These are phyloP conservation scores for Tokudaia muenninki DNA, from an alignment of 2,797 vertebrate species.

Conservation along the genomic window DNA sequence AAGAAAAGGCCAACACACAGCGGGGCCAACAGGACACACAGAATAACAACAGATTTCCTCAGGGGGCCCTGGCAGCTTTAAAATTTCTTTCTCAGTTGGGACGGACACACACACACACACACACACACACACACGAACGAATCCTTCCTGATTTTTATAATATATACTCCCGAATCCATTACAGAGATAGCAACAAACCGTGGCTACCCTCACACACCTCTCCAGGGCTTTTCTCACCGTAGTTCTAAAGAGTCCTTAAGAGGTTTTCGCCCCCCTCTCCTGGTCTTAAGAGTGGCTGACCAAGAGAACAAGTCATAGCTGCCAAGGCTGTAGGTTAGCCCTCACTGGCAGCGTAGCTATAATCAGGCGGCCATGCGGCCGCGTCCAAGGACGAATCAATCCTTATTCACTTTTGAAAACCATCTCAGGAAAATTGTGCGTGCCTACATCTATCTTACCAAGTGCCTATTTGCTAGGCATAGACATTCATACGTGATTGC, in stretches of 20 bases:
- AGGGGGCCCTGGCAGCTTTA: neutral
- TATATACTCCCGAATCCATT: neutral
- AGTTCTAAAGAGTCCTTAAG: neutral
- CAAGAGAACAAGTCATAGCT: neutral
- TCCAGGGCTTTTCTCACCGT: neutral
- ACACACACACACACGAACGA: too few species aligned
- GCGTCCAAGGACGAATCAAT: neutral
- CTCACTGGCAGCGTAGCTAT: neutral
- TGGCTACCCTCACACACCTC: neutral
- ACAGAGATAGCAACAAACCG: neutral
- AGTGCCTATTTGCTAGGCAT: neutral
- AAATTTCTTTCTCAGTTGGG: neutral
- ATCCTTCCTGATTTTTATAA: neutral
- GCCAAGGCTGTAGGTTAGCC: neutral
- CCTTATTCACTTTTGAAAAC: neutral
- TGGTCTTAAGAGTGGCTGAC: neutral
- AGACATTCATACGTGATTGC: too few species aligned
- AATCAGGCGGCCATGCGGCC: neutral
- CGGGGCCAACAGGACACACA: neutral
- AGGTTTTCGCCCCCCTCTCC: accelerated
- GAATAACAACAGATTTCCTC: neutral
- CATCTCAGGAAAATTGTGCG: neutral
- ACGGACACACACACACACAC: neutral
- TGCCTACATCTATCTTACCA: neutral
- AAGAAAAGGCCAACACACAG: neutral